Percentiles rank a stretch among this genome's conserved stretches.
phyloP scores from a whole-genome alignment of 2,888 invertebrate genomes.

The Lutraria lutraria region DNA sequence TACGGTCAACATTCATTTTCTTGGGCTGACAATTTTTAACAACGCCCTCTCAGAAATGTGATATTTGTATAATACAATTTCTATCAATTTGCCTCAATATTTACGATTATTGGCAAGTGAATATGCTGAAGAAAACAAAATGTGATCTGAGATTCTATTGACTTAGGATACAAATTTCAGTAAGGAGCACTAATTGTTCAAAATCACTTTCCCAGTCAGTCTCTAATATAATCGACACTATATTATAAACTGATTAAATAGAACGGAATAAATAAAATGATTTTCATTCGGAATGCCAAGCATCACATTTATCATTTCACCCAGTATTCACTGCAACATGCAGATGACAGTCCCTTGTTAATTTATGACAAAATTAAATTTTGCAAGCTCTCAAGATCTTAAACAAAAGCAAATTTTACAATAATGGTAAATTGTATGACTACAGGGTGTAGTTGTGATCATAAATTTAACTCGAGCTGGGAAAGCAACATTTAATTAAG shows the following conservation, averaged over 20 bases:
- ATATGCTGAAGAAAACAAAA: too few relatives aligned
- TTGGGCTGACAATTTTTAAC: too few relatives aligned
- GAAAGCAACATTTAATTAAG: constrained; percentile 32
- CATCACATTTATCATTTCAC: constrained; percentile 11
- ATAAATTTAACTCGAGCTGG: neutral
- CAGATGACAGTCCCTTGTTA: constrained; percentile 11
- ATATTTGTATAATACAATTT: too few relatives aligned
- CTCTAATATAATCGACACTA: neutral
- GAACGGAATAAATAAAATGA: neutral
- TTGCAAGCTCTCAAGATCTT: constrained; percentile 13
- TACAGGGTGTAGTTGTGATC: neutral
- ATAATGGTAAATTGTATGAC: constrained; percentile 15
- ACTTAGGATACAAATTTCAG: too few relatives aligned
- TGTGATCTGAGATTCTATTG: too few relatives aligned
- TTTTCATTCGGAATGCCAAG: neutral
- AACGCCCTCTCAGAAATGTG: too few relatives aligned
- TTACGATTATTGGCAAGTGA: too few relatives aligned
- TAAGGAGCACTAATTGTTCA: neutral
- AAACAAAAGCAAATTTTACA: constrained; percentile 21
- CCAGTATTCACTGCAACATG: neutral
- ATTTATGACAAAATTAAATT: constrained; percentile 22
- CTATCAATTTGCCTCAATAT: too few relatives aligned
- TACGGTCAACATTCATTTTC: too few relatives aligned
- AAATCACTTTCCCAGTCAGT: neutral
- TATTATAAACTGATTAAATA: neutral